Conservation (phyloP, 2,113 vertebrate species). For the Myiopsitta monachus region DNA sequence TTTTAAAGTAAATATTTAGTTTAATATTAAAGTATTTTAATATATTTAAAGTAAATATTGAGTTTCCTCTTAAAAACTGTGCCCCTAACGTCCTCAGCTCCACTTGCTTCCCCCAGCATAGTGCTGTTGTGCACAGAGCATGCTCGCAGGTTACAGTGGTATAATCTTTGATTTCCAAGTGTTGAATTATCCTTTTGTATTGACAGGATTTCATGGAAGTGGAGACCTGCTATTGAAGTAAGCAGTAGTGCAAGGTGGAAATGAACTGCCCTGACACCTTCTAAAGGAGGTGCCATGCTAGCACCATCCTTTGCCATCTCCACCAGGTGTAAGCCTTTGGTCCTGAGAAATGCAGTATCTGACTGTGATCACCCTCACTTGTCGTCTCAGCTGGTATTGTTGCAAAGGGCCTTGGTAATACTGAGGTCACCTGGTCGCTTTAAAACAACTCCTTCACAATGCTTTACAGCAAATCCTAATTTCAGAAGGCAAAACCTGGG, state of each 20-base stretch:
- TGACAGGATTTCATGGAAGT: neutral
- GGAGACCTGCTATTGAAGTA: neutral
- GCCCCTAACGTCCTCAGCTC: neutral
- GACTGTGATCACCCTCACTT: accelerated
- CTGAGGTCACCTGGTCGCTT: neutral
- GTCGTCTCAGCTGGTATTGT: neutral
- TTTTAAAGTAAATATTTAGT: too few species aligned
- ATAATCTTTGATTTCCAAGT: neutral
- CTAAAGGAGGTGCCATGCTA: neutral
- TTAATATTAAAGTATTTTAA: too few species aligned
- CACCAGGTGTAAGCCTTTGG: neutral
- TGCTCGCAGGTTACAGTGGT: neutral
- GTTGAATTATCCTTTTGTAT: neutral
- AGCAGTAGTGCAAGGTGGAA: neutral
- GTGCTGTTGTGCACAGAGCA: neutral
- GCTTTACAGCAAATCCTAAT: neutral
- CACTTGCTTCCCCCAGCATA: neutral
- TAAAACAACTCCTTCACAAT: neutral
- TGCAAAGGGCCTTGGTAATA: neutral
- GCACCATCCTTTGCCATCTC: neutral
- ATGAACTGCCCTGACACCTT: neutral
- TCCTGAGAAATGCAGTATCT: neutral
- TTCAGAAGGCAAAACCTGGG: neutral
- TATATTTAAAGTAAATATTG: neutral
- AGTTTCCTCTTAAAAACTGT: neutral